Percentiles rank a stretch among this genome's conserved stretches.
Conservation (phyloP, 1,140 invertebrate species). For the Yoshiicerus persimilis region DNA sequence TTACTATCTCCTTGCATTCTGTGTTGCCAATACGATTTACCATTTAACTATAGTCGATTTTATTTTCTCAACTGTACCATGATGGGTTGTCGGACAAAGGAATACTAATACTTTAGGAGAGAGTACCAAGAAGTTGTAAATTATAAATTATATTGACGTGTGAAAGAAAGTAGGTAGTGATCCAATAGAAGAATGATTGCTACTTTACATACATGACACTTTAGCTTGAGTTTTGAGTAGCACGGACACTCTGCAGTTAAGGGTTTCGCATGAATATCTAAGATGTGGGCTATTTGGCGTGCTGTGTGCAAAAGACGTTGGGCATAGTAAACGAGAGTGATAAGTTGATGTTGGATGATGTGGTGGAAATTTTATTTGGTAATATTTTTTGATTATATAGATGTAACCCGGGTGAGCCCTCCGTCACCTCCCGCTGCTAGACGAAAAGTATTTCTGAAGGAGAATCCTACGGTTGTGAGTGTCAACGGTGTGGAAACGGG, state of each 20-base stretch:
- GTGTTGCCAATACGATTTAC: neutral
- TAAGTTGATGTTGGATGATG: neutral
- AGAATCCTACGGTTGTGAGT: slow-evolving; percentile 27
- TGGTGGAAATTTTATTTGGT: neutral
- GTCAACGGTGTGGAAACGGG: slow-evolving; percentile 36
- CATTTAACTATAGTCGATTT: neutral
- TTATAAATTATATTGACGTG: too few relatives aligned
- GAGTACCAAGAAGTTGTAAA: too few relatives aligned
- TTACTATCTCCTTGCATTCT: neutral
- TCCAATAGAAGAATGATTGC: too few relatives aligned
- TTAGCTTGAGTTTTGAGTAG: too few relatives aligned
- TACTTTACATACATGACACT: too few relatives aligned
- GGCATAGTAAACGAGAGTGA: neutral
- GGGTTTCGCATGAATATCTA: neutral
- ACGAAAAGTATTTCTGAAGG: slow-evolving; percentile 46
- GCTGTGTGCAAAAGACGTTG: neutral
- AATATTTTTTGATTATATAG: slow-evolving; percentile 27
- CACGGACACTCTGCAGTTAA: too few relatives aligned
- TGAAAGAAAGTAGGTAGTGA: too few relatives aligned
- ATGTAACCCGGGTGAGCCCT: slow-evolving; percentile 45
- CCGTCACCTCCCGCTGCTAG: slow-evolving; percentile 47
- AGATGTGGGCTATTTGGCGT: neutral
- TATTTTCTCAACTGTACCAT: neutral
- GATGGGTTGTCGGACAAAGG: too few relatives aligned
- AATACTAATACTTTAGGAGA: too few relatives aligned